These are phyloP conservation scores for Thalpophila matura DNA, from an alignment of 2,888 invertebrate genomes.

Conservation along the genomic window DNA sequence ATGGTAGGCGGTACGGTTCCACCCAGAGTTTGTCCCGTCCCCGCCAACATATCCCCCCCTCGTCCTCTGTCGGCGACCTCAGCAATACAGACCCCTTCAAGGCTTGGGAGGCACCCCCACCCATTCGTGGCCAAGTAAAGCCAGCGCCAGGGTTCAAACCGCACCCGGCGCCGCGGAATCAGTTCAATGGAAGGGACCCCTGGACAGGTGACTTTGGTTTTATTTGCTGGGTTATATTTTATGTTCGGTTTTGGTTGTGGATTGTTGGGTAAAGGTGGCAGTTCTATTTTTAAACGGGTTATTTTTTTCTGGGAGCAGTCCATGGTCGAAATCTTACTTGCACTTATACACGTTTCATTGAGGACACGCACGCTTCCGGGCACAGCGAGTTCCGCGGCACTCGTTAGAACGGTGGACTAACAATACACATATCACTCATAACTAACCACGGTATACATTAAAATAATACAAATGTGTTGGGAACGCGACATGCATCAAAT, in stretches of 20 bases:
- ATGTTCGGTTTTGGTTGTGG: slow-evolving; percentile 77
- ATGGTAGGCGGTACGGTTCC: slow-evolving; percentile 92
- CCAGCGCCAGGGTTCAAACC: slow-evolving; percentile 78
- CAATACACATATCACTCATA: slow-evolving; percentile 51
- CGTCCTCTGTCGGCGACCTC: slow-evolving; percentile 85
- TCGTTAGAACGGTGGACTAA: slow-evolving; percentile 49
- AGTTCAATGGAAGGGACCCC: slow-evolving; percentile 89
- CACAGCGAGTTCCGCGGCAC: slow-evolving; percentile 62
- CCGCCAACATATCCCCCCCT: slow-evolving; percentile 78
- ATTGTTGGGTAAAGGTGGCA: slow-evolving; percentile 66
- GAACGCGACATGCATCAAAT: slow-evolving; percentile 24
- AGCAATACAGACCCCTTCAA: slow-evolving; percentile 79
- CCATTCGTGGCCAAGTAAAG: slow-evolving; percentile 58
- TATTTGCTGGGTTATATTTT: slow-evolving; percentile 82
- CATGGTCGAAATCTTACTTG: slow-evolving; percentile 71
- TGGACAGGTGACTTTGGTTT: slow-evolving; percentile 91
- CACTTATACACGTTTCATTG: slow-evolving; percentile 58
- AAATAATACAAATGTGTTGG: slow-evolving; percentile 22
- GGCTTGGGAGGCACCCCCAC: slow-evolving; percentile 81
- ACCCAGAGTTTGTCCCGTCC: slow-evolving; percentile 85
- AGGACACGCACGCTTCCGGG: slow-evolving; percentile 57
- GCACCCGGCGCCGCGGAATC: slow-evolving; percentile 83
- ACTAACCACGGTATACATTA: slow-evolving; percentile 42
- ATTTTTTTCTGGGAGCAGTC: slow-evolving; percentile 64
- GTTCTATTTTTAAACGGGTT: slow-evolving; percentile 41